Evolutionary conservation across 2,888 invertebrate species (phyloP).

Genomic region (Belgica antarctica): DNA sequence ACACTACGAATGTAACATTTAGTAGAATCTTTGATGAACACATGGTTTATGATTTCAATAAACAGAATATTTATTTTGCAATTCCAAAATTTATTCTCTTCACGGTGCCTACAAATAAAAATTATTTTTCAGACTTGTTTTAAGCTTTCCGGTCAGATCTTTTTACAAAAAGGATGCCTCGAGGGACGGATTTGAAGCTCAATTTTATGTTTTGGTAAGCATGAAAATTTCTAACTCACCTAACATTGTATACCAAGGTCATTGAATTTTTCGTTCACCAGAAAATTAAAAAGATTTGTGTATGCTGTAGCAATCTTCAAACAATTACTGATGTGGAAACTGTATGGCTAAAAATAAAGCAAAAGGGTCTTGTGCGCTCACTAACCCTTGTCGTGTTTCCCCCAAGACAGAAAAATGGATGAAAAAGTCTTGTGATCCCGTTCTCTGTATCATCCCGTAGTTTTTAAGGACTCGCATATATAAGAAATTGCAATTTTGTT

Average conservation of each 20-base stretch:
- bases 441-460: neutral
- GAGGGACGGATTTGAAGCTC: neutral
- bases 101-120: too few species aligned
- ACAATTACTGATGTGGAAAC: slow-evolving; percentile 1
- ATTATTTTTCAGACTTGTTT: slow-evolving; percentile 17
- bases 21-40: too few species aligned
- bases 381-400: neutral
- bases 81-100: too few species aligned
- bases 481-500: neutral
- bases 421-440: neutral
- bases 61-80: neutral
- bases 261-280: neutral
- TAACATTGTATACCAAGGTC: neutral
- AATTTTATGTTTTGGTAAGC: slow-evolving; percentile 10
- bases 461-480: too few species aligned
- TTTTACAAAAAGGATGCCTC: neutral
- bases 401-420: neutral
- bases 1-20: too few species aligned
- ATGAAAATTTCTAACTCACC: neutral
- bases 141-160: neutral
- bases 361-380: neutral
- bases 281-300: neutral
- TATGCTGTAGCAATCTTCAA: slow-evolving; percentile 10
- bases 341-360: neutral
- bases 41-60: slow-evolving; percentile 15